Percentiles rank a stretch among this genome's conserved stretches.
These are phyloP conservation scores for Octomys mimax DNA, from an alignment of 2,797 vertebrate species.

Conservation along the genomic window DNA sequence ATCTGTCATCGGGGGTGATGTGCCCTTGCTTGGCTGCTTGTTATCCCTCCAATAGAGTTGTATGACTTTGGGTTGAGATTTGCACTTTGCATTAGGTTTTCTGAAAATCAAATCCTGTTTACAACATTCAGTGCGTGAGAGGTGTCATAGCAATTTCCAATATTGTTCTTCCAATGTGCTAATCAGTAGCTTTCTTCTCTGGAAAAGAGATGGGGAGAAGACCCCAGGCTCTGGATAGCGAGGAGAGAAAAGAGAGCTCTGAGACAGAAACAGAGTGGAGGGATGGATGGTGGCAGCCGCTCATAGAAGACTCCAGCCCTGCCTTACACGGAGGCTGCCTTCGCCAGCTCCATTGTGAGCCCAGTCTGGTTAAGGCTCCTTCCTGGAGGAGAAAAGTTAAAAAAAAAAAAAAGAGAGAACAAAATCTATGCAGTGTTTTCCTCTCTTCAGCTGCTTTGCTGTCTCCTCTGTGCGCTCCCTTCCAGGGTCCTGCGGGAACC, in stretches of 20 bases:
- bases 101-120: background rate
- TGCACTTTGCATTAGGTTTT: background rate
- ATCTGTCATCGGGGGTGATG: background rate
- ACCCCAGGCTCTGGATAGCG: background rate
- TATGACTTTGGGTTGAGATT: background rate
- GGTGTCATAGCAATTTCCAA: background rate
- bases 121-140: background rate
- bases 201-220: background rate
- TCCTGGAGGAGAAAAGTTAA: slow-evolving; percentile 62
- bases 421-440: background rate
- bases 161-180: background rate
- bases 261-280: rapidly evolving
- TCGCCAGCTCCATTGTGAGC: background rate
- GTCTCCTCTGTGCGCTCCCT: slow-evolving; percentile 79
- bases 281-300: rapidly evolving
- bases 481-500: slow-evolving; percentile 82
- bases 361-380: slow-evolving; percentile 25
- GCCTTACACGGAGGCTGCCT: background rate
- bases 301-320: background rate
- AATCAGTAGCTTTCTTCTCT: slow-evolving; percentile 10
- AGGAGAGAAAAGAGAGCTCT: background rate
- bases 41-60: background rate
- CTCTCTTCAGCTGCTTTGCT: slow-evolving; percentile 41
- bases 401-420: background rate
- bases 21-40: background rate